Conservation (phyloP, 1,140 invertebrate species). For the Vanessa tameamea region DNA sequence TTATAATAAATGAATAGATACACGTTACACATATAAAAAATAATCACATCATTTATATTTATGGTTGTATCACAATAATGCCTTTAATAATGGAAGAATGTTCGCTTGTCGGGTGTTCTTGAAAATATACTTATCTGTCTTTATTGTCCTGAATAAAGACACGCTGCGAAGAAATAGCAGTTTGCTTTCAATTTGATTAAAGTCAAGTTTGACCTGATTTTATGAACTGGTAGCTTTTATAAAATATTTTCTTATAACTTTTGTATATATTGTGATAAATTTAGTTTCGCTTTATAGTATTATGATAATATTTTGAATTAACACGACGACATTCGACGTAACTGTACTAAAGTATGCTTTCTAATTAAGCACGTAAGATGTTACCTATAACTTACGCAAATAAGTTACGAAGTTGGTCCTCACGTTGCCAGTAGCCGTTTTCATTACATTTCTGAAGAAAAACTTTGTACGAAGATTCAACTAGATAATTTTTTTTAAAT, state of each 20-base stretch:
- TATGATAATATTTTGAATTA: not conserved
- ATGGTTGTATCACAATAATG: not conserved
- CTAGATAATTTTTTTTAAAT: not conserved
- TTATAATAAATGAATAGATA: no score
- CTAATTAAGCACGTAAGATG: conserved; percentile 4
- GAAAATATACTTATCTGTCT: conserved; percentile 3
- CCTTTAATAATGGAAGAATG: not conserved
- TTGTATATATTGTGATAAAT: not conserved
- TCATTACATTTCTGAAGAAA: not conserved
- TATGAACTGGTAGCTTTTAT: conserved; percentile 3
- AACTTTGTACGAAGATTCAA: not conserved
- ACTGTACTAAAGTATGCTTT: not conserved
- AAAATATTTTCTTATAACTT: not conserved
- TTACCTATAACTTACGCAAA: conserved; percentile 6
- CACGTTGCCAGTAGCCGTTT: not conserved
- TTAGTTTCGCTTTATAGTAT: not conserved
- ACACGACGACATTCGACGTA: conserved; percentile 2
- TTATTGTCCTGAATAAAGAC: not conserved
- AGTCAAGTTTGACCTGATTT: conserved; percentile 8
- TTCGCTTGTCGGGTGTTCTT: conserved; percentile 3
- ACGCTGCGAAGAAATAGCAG: conserved; percentile 4
- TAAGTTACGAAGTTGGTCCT: conserved; percentile 3
- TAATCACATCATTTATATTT: no score
- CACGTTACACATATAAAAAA: no score
- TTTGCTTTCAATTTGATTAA: conserved; percentile 3